A percentile compares a stretch with the other conserved stretches of the same genome.
Evolutionary conservation across 2,113 vertebrate genomes (phyloP).

Genomic region (Eonycteris spelaea): DNA sequence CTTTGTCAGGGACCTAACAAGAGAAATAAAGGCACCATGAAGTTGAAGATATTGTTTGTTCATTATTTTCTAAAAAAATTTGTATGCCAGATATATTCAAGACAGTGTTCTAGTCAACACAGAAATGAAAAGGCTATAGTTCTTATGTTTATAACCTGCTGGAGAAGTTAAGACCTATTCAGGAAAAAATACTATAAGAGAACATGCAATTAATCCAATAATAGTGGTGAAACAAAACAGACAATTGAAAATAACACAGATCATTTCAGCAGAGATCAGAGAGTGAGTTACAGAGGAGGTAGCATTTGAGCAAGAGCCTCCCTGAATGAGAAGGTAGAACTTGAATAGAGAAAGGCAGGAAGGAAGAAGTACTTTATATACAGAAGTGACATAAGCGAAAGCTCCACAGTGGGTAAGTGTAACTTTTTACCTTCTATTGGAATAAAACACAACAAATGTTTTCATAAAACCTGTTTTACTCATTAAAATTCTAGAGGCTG

Average conservation of each 20-base stretch:
- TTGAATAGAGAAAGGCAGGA: neutral
- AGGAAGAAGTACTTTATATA: neutral
- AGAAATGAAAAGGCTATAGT: neutral
- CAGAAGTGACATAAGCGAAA: neutral
- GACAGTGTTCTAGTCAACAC: neutral
- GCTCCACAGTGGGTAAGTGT: neutral
- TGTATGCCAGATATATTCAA: neutral
- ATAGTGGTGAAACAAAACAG: neutral
- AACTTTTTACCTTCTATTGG: neutral
- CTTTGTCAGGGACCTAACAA: neutral
- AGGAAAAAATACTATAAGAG: neutral
- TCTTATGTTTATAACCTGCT: neutral
- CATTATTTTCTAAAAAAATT: conserved; percentile 23
- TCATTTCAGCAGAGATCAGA: neutral
- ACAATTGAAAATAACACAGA: neutral
- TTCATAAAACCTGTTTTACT: neutral
- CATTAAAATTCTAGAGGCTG: neutral
- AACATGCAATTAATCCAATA: neutral
- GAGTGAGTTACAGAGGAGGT: accelerated
- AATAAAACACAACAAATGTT: neutral
- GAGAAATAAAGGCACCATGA: neutral
- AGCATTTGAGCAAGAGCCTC: neutral
- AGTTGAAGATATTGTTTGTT: neutral
- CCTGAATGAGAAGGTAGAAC: neutral
- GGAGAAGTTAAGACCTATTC: neutral